phyloP scores from a whole-genome alignment of 1,140 invertebrate genomes.

The Drosophila baimaii region DNA sequence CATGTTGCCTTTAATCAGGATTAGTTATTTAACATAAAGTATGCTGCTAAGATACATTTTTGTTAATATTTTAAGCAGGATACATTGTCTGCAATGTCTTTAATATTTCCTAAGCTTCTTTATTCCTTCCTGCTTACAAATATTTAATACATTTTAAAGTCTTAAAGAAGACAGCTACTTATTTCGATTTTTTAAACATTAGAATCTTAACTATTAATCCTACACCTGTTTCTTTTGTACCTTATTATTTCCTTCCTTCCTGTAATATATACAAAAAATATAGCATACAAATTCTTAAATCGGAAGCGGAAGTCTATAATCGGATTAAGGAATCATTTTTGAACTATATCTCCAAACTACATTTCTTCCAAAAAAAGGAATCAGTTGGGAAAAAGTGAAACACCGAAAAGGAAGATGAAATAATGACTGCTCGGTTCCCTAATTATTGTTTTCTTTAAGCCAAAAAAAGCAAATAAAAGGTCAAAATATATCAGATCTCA shows the following conservation, averaged over 20 bases:
- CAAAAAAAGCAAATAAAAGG: constrained; percentile 6
- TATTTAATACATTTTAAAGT: not conserved
- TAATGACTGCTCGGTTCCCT: not conserved
- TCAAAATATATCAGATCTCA: constrained; percentile 2
- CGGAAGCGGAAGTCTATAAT: constrained; percentile 35
- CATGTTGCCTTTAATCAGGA: not conserved
- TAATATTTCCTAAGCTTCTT: not conserved
- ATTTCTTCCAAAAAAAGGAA: not conserved
- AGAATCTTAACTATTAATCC: too few species aligned
- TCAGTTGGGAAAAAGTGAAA: not conserved
- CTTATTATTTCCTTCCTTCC: not conserved
- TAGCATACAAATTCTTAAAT: not conserved
- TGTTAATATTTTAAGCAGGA: not conserved
- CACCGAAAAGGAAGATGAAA: constrained; percentile 2
- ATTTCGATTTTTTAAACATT: not conserved
- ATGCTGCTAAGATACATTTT: not conserved
- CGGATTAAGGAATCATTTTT: constrained; percentile 13
- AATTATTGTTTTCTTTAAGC: constrained; percentile 22
- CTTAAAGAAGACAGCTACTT: not conserved
- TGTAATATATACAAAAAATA: not conserved
- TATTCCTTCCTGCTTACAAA: not conserved
- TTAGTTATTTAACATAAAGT: not conserved
- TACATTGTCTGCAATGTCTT: not conserved
- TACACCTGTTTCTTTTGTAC: not conserved
- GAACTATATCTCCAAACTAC: not conserved